Evolutionary conservation across 2,113 vertebrate genomes (phyloP).

Genomic region (Hemiscyllium ocellatum): DNA sequence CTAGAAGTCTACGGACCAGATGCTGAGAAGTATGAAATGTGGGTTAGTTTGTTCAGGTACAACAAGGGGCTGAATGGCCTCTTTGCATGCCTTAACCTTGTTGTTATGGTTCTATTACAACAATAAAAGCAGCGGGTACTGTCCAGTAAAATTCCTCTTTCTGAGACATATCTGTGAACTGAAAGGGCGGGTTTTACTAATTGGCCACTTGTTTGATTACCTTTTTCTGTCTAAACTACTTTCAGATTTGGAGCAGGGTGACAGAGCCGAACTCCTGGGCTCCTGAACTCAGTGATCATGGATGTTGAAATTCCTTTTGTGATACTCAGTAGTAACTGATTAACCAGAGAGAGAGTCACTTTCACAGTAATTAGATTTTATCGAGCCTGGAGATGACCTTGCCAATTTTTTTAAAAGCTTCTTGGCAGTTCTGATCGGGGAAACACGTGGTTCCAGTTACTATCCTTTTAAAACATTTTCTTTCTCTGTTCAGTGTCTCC

Average conservation of each 20-base stretch:
- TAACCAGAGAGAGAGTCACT: slow-evolving; percentile 25
- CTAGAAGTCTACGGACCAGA: too few relatives aligned
- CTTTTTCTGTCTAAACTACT: background rate
- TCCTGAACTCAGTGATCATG: background rate
- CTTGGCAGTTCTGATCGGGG: background rate
- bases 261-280: background rate
- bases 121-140: background rate
- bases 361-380: slow-evolving; percentile 31
- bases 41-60: too few relatives aligned
- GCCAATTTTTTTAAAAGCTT: slow-evolving; percentile 11
- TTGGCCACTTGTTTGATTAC: background rate
- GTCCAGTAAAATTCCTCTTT: background rate
- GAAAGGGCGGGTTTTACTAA: background rate
- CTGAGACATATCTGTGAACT: background rate
- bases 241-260: background rate
- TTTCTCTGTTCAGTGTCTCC: background rate
- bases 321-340: slow-evolving; percentile 26
- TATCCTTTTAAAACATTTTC: background rate
- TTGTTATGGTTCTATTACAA: background rate
- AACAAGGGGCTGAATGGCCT: too few relatives aligned
- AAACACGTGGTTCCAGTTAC: slow-evolving; percentile 32
- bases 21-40: too few relatives aligned
- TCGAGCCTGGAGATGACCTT: slow-evolving; percentile 10
- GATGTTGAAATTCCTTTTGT: slow-evolving; percentile 10
- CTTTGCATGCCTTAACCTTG: too few relatives aligned